Conservation (phyloP, 2,888 invertebrate genomes). For the Zaprionus lineosus region DNA sequence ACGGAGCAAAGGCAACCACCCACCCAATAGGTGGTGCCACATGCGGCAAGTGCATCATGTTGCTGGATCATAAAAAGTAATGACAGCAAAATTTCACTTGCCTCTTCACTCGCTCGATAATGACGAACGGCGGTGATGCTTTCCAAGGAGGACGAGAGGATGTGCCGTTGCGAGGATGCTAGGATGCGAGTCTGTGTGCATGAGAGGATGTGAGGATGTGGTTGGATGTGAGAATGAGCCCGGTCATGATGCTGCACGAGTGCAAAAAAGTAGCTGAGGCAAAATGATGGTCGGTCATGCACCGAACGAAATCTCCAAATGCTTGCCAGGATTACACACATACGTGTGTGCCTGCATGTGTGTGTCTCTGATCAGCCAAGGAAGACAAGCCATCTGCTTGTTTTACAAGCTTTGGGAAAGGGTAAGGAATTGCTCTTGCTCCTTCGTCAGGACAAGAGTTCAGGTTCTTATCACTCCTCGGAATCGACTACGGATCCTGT, state of each 20-base stretch:
- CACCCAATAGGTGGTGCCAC: conserved; percentile 29
- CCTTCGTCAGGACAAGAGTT: no score
- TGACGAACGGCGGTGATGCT: conserved; percentile 52
- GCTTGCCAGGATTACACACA: no score
- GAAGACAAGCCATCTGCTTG: no score
- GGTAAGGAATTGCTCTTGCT: no score
- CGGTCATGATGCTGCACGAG: conserved; percentile 19
- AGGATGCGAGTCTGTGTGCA: no score
- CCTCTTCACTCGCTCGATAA: conserved; percentile 60
- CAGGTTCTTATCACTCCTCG: no score
- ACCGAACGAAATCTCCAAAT: no score
- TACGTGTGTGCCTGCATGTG: no score
- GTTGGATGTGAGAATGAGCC: background rate
- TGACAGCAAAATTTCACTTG: conserved; percentile 70
- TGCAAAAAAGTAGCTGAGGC: conserved; percentile 52
- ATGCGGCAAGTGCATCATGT: conserved; percentile 70
- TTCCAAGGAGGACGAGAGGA: background rate
- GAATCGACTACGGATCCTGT: no score
- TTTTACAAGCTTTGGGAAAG: no score
- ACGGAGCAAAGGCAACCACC: background rate
- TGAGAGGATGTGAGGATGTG: background rate
- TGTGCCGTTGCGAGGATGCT: background rate
- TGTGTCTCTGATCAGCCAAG: no score
- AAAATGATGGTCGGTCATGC: no score
- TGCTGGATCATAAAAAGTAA: conserved; percentile 73